phyloP scores from a whole-genome alignment of 2,888 invertebrate genomes.

The Eupsilia transversa region DNA sequence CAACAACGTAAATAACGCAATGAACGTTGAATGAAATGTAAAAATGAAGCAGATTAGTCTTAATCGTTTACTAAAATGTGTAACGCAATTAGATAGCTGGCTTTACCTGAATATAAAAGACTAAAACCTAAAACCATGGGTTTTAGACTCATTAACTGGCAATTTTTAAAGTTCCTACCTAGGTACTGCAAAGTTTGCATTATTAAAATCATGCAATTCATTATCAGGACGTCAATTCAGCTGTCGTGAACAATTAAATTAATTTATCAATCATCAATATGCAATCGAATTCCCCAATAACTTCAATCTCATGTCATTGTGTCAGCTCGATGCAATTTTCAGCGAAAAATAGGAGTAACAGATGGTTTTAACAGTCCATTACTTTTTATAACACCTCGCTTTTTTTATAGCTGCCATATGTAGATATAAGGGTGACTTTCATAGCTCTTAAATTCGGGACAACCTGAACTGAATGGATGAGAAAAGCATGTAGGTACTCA shows the following conservation, averaged over 20 bases:
- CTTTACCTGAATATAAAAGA: too few species aligned
- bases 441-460: constrained; percentile 41
- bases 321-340: constrained; percentile 52
- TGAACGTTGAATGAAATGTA: too few species aligned
- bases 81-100: too few species aligned
- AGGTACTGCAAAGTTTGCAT: background rate
- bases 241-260: constrained; percentile 32
- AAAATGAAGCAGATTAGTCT: too few species aligned
- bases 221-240: constrained; percentile 12
- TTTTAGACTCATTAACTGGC: background rate
- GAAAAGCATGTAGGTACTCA: background rate
- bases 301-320: constrained; percentile 39
- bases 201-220: constrained; percentile 14
- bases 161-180: too few species aligned
- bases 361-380: constrained; percentile 55
- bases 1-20: too few species aligned
- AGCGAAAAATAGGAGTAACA: constrained; percentile 53
- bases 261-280: constrained; percentile 35
- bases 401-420: constrained; percentile 49
- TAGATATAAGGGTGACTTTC: constrained; percentile 47
- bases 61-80: too few species aligned
- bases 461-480: constrained; percentile 28
- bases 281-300: constrained; percentile 54
- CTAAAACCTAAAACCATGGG: too few species aligned
- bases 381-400: constrained; percentile 56